Evolutionary conservation across 2,888 invertebrate genomes (phyloP).

Genomic region (Orgyia antiqua): DNA sequence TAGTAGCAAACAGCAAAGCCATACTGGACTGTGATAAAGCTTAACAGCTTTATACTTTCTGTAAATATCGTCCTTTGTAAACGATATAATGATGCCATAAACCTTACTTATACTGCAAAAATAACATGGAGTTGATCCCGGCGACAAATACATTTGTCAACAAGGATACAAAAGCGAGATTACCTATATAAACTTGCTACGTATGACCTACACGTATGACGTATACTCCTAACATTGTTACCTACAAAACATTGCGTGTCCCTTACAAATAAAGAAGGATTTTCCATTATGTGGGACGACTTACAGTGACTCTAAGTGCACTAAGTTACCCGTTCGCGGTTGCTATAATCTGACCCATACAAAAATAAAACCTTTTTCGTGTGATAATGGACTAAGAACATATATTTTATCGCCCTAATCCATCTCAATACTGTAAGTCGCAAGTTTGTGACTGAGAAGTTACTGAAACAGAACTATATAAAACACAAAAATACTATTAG

Average conservation of each 20-base stretch:
- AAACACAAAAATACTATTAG: too few relatives aligned
- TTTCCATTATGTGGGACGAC: conserved; percentile 54
- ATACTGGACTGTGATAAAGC: too few relatives aligned
- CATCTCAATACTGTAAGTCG: too few relatives aligned
- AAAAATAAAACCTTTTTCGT: conserved; percentile 46
- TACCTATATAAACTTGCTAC: conserved; percentile 23
- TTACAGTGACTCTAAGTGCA: conserved; percentile 50
- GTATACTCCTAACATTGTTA: conserved; percentile 19
- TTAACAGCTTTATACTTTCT: too few relatives aligned
- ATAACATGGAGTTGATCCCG: conserved; percentile 17
- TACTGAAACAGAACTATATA: too few relatives aligned
- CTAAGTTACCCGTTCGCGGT: conserved; percentile 49
- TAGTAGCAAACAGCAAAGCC: too few relatives aligned
- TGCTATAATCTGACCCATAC: conserved; percentile 37
- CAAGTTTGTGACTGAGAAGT: too few relatives aligned
- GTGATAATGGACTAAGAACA: too few relatives aligned
- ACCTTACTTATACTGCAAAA: conserved; percentile 18
- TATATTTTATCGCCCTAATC: too few relatives aligned
- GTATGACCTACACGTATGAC: too few relatives aligned
- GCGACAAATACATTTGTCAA: conserved; percentile 30
- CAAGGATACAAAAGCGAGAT: conserved; percentile 23
- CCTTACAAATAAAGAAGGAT: conserved; percentile 46
- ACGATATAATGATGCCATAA: conserved; percentile 12
- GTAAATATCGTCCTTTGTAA: conserved; percentile 3
- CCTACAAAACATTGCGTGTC: conserved; percentile 39